phyloP scores from a whole-genome alignment of 2,888 invertebrate genomes.

The Dicyrtoma fusca region DNA sequence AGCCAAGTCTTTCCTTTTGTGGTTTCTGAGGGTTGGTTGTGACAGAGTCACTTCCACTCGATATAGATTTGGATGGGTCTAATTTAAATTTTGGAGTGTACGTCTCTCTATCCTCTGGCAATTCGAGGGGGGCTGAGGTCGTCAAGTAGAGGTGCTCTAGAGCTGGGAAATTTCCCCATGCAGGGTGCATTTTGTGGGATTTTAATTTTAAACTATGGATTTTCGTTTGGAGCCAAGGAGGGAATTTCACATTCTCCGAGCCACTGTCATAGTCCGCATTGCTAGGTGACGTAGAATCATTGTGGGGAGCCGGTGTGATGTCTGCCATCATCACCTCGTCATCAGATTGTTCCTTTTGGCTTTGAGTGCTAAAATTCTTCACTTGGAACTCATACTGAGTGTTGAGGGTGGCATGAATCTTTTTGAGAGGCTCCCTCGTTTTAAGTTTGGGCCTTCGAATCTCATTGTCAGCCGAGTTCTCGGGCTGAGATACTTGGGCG shows the following conservation, averaged over 20 bases:
- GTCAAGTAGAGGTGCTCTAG: slow-evolving; percentile 29
- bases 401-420: too few relatives aligned
- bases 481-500: background rate
- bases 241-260: background rate
- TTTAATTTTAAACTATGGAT: background rate
- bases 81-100: too few relatives aligned
- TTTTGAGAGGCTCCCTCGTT: background rate
- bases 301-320: too few relatives aligned
- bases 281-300: too few relatives aligned
- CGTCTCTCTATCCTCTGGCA: background rate
- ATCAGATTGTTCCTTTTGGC: too few relatives aligned
- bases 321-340: too few relatives aligned
- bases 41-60: background rate
- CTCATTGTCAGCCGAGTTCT: background rate
- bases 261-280: background rate
- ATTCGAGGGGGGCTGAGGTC: background rate
- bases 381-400: too few relatives aligned
- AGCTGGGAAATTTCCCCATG: slow-evolving; percentile 38
- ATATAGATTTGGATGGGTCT: too few relatives aligned
- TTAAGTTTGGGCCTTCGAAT: background rate
- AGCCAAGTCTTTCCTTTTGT: background rate
- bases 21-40: background rate
- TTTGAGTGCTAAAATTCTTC: too few relatives aligned
- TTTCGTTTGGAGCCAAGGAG: slow-evolving; percentile 18
- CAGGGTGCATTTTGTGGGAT: slow-evolving; percentile 21